These are phyloP conservation scores for Ellobius talpinus DNA, from an alignment of 2,113 vertebrate genomes.

Conservation along the genomic window DNA sequence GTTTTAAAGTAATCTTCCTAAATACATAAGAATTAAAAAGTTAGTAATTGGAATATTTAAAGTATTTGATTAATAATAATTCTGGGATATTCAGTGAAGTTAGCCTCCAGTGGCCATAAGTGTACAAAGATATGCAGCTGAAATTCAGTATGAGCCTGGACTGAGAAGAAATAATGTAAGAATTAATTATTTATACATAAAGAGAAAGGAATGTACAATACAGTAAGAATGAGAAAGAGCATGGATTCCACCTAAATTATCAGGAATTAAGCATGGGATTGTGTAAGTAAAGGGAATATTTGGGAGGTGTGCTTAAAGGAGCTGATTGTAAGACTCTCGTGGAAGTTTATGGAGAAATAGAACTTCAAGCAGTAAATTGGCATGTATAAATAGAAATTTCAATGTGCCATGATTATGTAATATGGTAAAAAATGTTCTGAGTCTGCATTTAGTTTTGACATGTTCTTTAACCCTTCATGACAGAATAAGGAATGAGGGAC, in stretches of 20 bases:
- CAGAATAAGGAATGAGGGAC: too few relatives aligned
- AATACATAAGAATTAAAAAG: too few relatives aligned
- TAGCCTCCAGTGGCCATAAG: too few relatives aligned
- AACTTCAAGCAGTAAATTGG: background rate
- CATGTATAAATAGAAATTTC: background rate
- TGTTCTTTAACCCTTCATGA: background rate
- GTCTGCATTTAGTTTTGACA: background rate
- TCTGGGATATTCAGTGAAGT: too few relatives aligned
- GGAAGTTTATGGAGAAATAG: background rate
- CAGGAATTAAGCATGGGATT: accelerated
- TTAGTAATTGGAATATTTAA: background rate
- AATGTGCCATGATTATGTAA: background rate
- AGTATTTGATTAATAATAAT: background rate
- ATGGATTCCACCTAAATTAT: too few relatives aligned
- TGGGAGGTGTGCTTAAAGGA: background rate
- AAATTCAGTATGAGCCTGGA: background rate
- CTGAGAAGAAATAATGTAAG: background rate
- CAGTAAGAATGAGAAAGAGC: background rate
- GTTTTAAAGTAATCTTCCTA: background rate
- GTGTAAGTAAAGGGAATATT: background rate
- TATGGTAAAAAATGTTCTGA: background rate
- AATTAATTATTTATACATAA: too few relatives aligned
- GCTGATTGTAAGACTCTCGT: too few relatives aligned
- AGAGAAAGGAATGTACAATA: too few relatives aligned
- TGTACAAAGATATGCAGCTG: background rate